Percentiles rank a stretch among this genome's conserved stretches.
Conservation (phyloP, 1,140 invertebrate species). For the Zaprionus ghesquierei region DNA sequence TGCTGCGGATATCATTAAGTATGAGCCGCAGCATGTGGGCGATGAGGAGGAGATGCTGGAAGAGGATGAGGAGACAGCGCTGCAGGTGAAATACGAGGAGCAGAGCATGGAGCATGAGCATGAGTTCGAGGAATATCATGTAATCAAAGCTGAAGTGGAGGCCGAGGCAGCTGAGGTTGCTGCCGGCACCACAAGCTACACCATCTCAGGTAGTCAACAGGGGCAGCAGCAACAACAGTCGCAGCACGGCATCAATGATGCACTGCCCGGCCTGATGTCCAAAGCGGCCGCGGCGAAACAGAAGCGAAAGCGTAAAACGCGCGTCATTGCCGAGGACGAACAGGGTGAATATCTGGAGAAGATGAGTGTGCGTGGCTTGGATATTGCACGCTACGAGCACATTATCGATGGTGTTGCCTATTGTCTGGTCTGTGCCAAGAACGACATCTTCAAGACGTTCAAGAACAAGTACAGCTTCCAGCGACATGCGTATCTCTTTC, state of each 20-base stretch:
- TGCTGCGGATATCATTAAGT: slow-evolving; percentile 74
- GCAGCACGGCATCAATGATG: slow-evolving; percentile 37
- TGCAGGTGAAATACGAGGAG: slow-evolving; percentile 71
- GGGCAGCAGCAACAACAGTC: slow-evolving; percentile 38
- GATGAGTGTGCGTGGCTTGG: slow-evolving; percentile 94
- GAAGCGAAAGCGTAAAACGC: slow-evolving; percentile 87
- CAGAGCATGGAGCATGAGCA: slow-evolving; percentile 59
- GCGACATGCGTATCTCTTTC: slow-evolving; percentile 95
- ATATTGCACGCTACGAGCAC: slow-evolving; percentile 93
- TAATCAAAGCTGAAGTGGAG: slow-evolving; percentile 67
- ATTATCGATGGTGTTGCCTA: slow-evolving; percentile 94
- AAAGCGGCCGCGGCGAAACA: slow-evolving; percentile 83
- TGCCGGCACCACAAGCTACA: slow-evolving; percentile 56
- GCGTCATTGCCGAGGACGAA: slow-evolving; percentile 90
- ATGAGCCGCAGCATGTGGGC: slow-evolving; percentile 69
- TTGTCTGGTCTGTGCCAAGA: slow-evolving; percentile 94
- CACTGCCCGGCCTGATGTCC: slow-evolving; percentile 46
- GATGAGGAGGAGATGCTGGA: slow-evolving; percentile 57
- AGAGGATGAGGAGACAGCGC: slow-evolving; percentile 60
- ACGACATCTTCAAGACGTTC: slow-evolving; percentile 94
- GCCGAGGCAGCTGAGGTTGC: slow-evolving; percentile 53
- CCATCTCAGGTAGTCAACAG: slow-evolving; percentile 42
- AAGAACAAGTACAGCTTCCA: slow-evolving; percentile 98
- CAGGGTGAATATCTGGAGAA: slow-evolving; percentile 93
- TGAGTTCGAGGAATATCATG: slow-evolving; percentile 62